These are phyloP conservation scores for Orthonyx spaldingii DNA, from an alignment of 2,113 vertebrate genomes.

Conservation along the genomic window DNA sequence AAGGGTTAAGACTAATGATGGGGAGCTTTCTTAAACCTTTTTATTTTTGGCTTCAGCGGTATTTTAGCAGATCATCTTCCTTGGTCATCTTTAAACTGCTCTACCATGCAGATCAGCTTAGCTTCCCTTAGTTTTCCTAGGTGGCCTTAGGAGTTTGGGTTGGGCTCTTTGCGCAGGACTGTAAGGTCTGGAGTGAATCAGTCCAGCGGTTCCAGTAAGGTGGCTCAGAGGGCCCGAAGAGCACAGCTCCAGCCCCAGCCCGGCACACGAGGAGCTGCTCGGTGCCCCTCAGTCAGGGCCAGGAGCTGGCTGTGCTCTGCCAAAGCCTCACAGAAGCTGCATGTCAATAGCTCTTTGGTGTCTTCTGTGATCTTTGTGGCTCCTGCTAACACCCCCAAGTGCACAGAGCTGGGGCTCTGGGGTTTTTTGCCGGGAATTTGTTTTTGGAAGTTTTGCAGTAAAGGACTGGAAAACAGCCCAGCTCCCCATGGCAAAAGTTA, in stretches of 20 bases:
- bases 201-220: neutral
- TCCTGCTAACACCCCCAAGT: neutral
- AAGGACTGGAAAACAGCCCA: neutral
- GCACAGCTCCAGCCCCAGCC: neutral
- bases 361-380: conserved; percentile 21
- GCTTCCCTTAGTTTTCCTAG: neutral
- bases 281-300: neutral
- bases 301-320: neutral
- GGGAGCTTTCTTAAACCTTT: neutral
- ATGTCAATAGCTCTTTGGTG: conserved; percentile 53
- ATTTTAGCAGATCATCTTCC: conserved; percentile 39
- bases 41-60: conserved; percentile 17
- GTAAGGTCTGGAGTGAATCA: neutral
- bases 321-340: conserved; percentile 47
- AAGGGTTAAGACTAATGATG: conserved; percentile 1
- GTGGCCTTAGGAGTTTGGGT: neutral
- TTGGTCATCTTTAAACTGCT: conserved; percentile 14
- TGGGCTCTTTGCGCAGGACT: neutral
- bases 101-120: conserved; percentile 14
- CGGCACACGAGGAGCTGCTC: neutral
- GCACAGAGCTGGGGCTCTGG: neutral
- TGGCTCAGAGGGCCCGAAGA: neutral
- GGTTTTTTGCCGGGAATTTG: neutral
- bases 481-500: neutral
- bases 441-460: neutral